These are phyloP conservation scores for Wiebesia pumilae DNA, from an alignment of 1,140 invertebrate species.

Conservation along the genomic window DNA sequence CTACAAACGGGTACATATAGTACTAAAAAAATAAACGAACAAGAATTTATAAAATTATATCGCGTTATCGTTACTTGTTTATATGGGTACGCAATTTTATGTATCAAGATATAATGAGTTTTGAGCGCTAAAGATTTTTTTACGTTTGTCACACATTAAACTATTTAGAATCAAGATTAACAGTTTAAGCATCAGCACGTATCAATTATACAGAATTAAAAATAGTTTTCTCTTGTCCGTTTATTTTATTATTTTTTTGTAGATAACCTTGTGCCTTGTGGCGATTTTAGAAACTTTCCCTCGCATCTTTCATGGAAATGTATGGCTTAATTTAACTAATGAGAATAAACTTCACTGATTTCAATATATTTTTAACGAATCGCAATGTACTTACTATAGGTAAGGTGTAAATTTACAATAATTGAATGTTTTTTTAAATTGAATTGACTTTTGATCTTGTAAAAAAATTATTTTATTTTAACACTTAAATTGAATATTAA, in stretches of 20 bases:
- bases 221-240: conserved; percentile 43
- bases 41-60: conserved; percentile 34
- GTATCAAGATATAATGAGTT: not conserved
- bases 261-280: conserved; percentile 44
- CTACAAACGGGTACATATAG: conserved; percentile 33
- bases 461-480: conserved; percentile 7
- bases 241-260: conserved; percentile 46
- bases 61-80: conserved; percentile 56
- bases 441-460: not conserved
- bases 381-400: not conserved
- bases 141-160: not conserved
- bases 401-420: not conserved
- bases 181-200: not conserved
- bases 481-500: not conserved
- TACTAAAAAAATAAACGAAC: conserved; percentile 35
- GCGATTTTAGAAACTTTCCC: conserved; percentile 47
- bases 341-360: conserved; percentile 3
- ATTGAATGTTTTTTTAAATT: not conserved
- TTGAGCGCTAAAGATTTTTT: conserved; percentile 23
- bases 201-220: conserved; percentile 43
- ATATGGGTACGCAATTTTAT: conserved; percentile 28
- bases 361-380: not conserved
- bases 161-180: not conserved
- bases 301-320: conserved; percentile 45
- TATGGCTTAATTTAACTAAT: conserved; percentile 39